Evolutionary conservation across 2,797 vertebrate species (phyloP), one percentile per base, ranked within the genome.

Genomic region (Danio tinwini): DNA sequence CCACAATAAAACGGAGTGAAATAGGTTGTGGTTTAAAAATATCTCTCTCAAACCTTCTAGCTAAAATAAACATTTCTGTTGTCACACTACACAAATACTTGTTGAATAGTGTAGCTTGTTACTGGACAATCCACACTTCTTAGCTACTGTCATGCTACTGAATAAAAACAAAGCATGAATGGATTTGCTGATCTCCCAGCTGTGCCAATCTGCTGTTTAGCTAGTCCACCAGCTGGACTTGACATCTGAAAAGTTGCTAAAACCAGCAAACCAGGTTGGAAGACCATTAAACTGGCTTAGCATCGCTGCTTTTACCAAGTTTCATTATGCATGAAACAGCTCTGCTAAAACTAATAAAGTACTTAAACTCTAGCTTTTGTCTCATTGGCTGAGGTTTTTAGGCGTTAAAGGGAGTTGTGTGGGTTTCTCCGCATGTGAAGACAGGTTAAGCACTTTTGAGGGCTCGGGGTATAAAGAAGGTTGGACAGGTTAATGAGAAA

Each of bases 401-500:
- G 77, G 62, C 55, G 65, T 59, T 39, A 62, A 44, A 64, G 68
- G 49, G 50, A 70, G 69, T 72, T 80, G 70, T 74, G 62, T 58
- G 69, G 76, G 80, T 78, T 65, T 81, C 19, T 71, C 39, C 67
- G 63, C 53, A 58, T 84, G 63, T 74, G 47, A 65, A 81, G 73
- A 79, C 67, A 68, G 68, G 76, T 81, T 78, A 56, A 73, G 78
- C 72, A 37, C 68, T 59, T 79, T 72, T 39, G 6, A 74, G 37
- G 76, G 74, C 62, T 85, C 76, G 29, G 71, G 58, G 55, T 64
- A 72, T 59, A 64, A 85, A 71, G 55, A 65, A 79, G 86, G 76
- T 86, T 91, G 89, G 61, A 86, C 86, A 83, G 89, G 88, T 88
- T 91, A 93, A 93, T 93, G 87, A 92, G 90, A 91, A 93, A 91